A percentile compares a stretch with the other conserved stretches of the same genome.
phyloP scores from a whole-genome alignment of 2,113 vertebrate species.

The Balaeniceps rex region DNA sequence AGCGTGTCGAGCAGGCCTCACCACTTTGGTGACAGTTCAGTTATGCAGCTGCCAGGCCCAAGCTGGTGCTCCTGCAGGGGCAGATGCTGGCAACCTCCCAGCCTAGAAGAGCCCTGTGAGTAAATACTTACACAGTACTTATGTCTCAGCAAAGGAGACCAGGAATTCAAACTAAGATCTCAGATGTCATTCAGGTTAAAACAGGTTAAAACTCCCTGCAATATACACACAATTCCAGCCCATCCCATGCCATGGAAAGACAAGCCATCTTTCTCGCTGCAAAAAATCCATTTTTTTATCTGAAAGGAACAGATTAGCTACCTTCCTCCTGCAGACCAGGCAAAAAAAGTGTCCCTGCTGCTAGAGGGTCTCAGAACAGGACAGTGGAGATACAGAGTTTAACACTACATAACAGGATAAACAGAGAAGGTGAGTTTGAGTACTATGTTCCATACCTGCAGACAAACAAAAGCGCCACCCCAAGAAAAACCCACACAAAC shows the following conservation, averaged over 20 bases:
- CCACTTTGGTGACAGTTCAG: too few species aligned
- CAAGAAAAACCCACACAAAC: background rate
- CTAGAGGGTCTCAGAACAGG: background rate
- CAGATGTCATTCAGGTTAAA: background rate
- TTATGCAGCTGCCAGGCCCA: background rate
- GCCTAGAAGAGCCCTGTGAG: fast-evolving
- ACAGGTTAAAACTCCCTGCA: background rate
- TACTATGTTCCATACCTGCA: background rate
- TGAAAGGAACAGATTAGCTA: background rate
- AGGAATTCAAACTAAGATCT: background rate
- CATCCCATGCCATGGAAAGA: background rate
- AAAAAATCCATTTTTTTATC: background rate
- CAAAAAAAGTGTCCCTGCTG: background rate
- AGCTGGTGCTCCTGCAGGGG: background rate
- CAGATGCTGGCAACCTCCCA: background rate
- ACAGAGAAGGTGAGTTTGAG: background rate
- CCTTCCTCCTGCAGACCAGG: background rate
- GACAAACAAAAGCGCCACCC: background rate
- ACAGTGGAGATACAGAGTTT: background rate
- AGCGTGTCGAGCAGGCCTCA: background rate
- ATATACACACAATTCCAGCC: background rate
- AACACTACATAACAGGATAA: background rate
- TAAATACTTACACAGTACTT: background rate
- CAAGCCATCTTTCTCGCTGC: background rate
- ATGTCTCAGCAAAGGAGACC: background rate